A percentile compares a stretch with the other conserved stretches of the same genome.
Conservation (phyloP, 2,113 vertebrate species). For the Etheostoma cragini region DNA sequence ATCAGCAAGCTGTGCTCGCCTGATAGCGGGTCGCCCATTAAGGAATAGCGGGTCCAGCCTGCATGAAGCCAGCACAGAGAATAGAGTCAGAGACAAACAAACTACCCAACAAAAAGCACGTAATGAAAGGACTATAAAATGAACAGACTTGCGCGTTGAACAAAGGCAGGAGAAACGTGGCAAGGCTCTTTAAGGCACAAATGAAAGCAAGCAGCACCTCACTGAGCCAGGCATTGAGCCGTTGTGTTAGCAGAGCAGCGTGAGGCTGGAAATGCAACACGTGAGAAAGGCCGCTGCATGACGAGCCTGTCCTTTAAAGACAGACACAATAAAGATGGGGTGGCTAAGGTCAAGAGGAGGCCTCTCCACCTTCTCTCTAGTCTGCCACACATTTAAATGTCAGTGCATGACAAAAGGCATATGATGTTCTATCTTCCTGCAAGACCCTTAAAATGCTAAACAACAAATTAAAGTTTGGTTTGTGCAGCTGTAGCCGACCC, state of each 20-base stretch:
- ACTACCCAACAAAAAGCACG: constrained; percentile 63
- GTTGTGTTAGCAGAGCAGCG: constrained; percentile 44
- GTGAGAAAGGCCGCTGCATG: constrained; percentile 57
- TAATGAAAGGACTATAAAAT: constrained; percentile 66
- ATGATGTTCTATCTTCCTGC: constrained; percentile 82
- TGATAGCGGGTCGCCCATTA: constrained; percentile 86
- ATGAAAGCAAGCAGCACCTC: constrained; percentile 65
- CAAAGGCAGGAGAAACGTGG: constrained; percentile 64
- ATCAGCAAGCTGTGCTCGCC: constrained; percentile 93
- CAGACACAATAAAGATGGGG: constrained; percentile 72
- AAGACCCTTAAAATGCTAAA: constrained; percentile 82
- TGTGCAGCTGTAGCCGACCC: constrained; percentile 60
- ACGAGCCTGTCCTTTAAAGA: constrained; percentile 75
- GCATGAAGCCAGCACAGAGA: constrained; percentile 66
- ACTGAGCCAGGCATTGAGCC: constrained; percentile 52
- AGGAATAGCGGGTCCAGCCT: constrained; percentile 93
- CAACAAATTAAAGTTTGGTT: constrained; percentile 81
- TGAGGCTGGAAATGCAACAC: constrained; percentile 63
- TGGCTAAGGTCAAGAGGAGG: constrained; percentile 74
- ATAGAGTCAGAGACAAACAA: constrained; percentile 67
- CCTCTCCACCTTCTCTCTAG: constrained; percentile 56
- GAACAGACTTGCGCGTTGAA: constrained; percentile 63
- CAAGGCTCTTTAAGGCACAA: constrained; percentile 62
- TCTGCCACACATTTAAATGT: constrained; percentile 81
- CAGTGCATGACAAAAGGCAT: constrained; percentile 79